Base-by-base conservation (phyloP, 2,797 vertebrate genomes). In the Neosalanx taihuensis region DNA sequence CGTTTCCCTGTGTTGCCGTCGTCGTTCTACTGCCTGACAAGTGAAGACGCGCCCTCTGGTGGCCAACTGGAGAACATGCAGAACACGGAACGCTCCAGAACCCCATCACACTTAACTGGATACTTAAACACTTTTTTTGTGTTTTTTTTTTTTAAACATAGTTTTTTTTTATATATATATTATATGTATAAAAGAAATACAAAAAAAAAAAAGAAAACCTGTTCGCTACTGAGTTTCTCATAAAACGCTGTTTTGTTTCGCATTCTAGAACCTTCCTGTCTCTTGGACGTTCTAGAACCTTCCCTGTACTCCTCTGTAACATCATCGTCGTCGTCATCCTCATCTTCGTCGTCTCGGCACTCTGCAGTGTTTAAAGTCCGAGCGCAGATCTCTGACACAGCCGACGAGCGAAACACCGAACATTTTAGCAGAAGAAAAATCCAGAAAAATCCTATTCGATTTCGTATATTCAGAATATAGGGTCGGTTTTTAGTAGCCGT, bases 301-400 rank as follows among this genome's bases (percentile, higher is more conserved):
- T 41, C 63, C 63, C 2, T 12, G 49, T 51, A 4, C 49, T 53
- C 5, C 15, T 53, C 17, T 41, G 82, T 77, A 15, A 2, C 20
- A 37, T 37, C 35, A 37, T 37, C 35, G n/a, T n/a, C n/a, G n/a
- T n/a, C n/a, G n/a, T n/a, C n/a, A 37, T 37, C 35, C 5, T 37
- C 35, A 37, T 37, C 35, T 5, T 37, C 35, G 6, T 37, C 35
- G 6, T 37, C 33, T 35, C 1, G 6, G 33, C 33, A 35, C 49
- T 33, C 1, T 17, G 31, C 7, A 3, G 57, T 46, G 78, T 76
- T 80, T 79, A 76, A 64, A n/a, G 77, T 84, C 79, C 87, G 86
- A 88, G 88, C 88, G 85, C 72, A 65, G 79, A 70, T 81, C 66
- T 79, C n/a, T n/a, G n/a, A n/a, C n/a, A n/a, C n/a, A n/a, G n/a